Percentiles rank a stretch among this genome's conserved stretches.
Evolutionary conservation across 2,113 vertebrate species (phyloP).

Genomic region (Rhinopomastus cyanomelas): DNA sequence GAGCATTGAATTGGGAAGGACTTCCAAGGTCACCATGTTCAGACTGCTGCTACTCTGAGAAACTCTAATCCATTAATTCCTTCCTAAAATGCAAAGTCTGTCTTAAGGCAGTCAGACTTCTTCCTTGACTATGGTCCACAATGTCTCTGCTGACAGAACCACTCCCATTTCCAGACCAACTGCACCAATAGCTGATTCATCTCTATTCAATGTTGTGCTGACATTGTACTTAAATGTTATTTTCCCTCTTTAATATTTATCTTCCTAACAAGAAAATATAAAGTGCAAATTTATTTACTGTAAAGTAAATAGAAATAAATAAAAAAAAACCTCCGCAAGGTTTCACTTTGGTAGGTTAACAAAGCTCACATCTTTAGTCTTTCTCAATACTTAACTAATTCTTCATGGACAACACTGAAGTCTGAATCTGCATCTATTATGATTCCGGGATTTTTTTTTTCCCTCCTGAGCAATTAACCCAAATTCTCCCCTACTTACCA

Average conservation of each 20-base stretch:
- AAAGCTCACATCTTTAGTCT: neutral
- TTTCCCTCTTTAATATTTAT: neutral
- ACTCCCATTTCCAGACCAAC: neutral
- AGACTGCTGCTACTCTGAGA: neutral
- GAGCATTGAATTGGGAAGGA: neutral
- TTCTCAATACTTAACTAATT: neutral
- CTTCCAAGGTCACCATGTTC: neutral
- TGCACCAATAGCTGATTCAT: neutral
- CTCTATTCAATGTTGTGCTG: neutral
- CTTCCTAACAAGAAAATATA: neutral
- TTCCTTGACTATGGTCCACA: neutral
- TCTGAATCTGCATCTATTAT: neutral
- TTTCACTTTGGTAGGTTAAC: neutral
- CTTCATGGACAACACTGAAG: neutral
- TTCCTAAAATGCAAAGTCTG: neutral
- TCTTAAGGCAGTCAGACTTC: neutral
- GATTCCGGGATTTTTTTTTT: accelerated
- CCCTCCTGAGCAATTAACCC: neutral
- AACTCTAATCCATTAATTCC: neutral
- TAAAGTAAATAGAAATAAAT: neutral
- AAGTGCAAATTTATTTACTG: neutral
- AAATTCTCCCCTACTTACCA: neutral
- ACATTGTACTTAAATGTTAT: neutral
- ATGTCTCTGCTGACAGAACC: neutral
- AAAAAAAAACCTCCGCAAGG: neutral